A percentile compares a stretch with the other conserved stretches of the same genome.
These are phyloP conservation scores for Ferrisia virgata DNA, from an alignment of 2,888 invertebrate genomes.

Conservation along the genomic window DNA sequence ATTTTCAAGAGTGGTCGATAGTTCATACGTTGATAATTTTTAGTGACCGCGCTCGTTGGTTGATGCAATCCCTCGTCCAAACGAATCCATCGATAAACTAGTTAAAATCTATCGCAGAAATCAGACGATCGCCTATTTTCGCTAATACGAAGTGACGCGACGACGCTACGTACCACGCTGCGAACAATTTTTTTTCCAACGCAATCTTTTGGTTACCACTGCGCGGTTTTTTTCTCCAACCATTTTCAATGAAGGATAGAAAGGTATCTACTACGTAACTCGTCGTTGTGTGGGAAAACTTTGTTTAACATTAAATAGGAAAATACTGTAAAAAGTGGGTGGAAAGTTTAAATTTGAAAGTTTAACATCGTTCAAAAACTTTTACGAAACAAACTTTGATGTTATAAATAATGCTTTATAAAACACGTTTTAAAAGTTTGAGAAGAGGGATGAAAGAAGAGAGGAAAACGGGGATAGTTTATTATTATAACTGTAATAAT, in stretches of 20 bases:
- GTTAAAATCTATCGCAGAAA: too few relatives aligned
- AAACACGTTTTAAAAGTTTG: slow-evolving; percentile 46
- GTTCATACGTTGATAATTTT: too few relatives aligned
- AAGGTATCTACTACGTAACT: slow-evolving; percentile 41
- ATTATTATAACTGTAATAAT: slow-evolving; percentile 46
- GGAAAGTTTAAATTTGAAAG: slow-evolving; percentile 46
- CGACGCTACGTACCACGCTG: too few relatives aligned
- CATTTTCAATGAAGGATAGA: slow-evolving; percentile 25
- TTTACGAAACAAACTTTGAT: slow-evolving; percentile 46
- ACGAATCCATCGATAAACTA: too few relatives aligned
- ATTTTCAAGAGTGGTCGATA: too few relatives aligned
- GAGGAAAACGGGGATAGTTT: slow-evolving; percentile 40
- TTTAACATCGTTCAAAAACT: slow-evolving; percentile 46
- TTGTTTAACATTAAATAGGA: slow-evolving; percentile 46
- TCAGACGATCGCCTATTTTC: too few relatives aligned
- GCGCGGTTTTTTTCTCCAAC: background rate
- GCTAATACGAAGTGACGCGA: too few relatives aligned
- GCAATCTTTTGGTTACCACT: background rate
- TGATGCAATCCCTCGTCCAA: too few relatives aligned
- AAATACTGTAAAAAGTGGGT: slow-evolving; percentile 45
- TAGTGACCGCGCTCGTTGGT: too few relatives aligned
- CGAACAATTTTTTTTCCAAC: background rate
- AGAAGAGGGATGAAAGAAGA: slow-evolving; percentile 34
- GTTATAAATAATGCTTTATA: slow-evolving; percentile 46
- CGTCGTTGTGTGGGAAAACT: slow-evolving; percentile 41